Evolutionary conservation across 2,888 invertebrate genomes (phyloP).

Genomic region (Hypena proboscidalis): DNA sequence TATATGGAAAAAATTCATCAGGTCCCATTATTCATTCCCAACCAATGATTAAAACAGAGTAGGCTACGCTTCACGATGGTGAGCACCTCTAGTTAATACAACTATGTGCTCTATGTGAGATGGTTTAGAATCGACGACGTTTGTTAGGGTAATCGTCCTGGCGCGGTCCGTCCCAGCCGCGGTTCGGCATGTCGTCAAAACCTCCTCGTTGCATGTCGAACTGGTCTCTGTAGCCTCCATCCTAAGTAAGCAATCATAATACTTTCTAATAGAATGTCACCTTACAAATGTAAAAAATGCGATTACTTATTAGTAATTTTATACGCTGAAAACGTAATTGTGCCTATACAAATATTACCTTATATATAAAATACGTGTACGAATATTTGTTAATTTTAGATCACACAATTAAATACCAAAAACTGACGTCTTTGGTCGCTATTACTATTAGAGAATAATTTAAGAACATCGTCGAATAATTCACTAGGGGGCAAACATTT

Average conservation of each 20-base stretch:
- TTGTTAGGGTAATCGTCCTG: conserved; percentile 88
- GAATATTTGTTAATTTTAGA: conserved; percentile 3
- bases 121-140: conserved; percentile 86
- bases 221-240: conserved; percentile 84
- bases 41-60: conserved; percentile 42
- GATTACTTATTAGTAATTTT: conserved; percentile 11
- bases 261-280: conserved; percentile 73
- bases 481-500: conserved; percentile 43
- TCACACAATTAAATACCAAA: not conserved
- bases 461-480: conserved; percentile 14
- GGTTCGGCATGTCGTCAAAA: conserved; percentile 81
- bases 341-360: conserved; percentile 1
- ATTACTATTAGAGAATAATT: not conserved
- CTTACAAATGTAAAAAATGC: conserved; percentile 23
- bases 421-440: not conserved
- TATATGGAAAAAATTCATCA: conserved; percentile 5
- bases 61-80: conserved; percentile 23
- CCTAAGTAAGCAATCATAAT: conserved; percentile 83
- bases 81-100: conserved; percentile 28
- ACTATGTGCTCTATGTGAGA: conserved; percentile 25
- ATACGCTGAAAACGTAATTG: not conserved
- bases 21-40: conserved; percentile 39
- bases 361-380: too few relatives aligned
- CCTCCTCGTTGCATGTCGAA: conserved; percentile 79
- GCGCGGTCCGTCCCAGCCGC: conserved; percentile 84